Percentiles rank a stretch among this genome's conserved stretches.
phyloP scores from a whole-genome alignment of 1,140 invertebrate species.

The Bombyx mandarina region DNA sequence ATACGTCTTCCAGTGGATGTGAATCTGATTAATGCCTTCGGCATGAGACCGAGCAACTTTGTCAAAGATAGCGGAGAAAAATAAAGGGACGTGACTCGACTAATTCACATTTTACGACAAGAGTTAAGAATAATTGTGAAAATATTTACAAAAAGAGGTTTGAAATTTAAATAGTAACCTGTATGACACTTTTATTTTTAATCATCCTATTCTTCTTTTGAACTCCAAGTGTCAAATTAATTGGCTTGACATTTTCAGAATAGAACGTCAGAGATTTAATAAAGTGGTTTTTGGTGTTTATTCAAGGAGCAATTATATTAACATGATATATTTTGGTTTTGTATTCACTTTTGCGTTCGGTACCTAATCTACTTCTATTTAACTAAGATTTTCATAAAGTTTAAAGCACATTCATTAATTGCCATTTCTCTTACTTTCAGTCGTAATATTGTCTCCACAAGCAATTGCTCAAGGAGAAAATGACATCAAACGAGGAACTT shows the following conservation, averaged over 20 bases:
- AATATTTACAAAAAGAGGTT: constrained; percentile 24
- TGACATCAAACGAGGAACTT: constrained; percentile 38
- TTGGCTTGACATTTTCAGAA: constrained; percentile 14
- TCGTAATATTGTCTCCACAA: constrained; percentile 13
- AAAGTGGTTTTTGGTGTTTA: too few relatives aligned
- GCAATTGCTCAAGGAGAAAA: constrained; percentile 28
- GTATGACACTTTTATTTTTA: background rate
- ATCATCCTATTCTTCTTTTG: constrained; percentile 47
- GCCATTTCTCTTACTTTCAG: constrained; percentile 9
- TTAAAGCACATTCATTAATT: background rate
- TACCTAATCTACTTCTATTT: background rate
- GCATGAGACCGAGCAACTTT: constrained; percentile 57
- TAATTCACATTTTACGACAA: constrained; percentile 54
- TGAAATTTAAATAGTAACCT: background rate
- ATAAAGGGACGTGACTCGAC: constrained; percentile 62
- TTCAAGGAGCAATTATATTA: too few relatives aligned
- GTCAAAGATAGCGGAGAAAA: constrained; percentile 61
- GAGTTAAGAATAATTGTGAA: constrained; percentile 31
- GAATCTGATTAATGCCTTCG: constrained; percentile 66
- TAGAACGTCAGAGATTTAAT: too few relatives aligned
- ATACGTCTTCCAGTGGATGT: constrained; percentile 58
- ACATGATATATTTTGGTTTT: too few relatives aligned
- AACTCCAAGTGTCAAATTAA: constrained; percentile 36
- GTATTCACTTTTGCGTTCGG: constrained; percentile 3
- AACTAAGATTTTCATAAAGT: background rate